phyloP scores from a whole-genome alignment of 2,113 vertebrate species.

The Tiliqua scincoides region DNA sequence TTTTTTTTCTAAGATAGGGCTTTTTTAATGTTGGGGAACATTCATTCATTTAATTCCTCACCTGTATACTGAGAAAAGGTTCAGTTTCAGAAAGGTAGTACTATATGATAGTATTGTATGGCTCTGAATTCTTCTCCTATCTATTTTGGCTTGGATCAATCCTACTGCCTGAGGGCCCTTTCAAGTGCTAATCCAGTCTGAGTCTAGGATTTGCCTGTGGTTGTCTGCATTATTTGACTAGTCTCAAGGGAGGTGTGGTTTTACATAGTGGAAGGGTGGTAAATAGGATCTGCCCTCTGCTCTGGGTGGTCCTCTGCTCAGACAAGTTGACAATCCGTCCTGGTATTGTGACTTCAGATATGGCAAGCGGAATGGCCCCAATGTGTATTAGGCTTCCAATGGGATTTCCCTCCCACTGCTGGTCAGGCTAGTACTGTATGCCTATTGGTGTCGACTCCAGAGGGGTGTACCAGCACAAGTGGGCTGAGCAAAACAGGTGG shows the following conservation, averaged over 20 bases:
- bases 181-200: conserved; percentile 35
- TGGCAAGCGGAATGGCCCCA: not conserved
- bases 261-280: not conserved
- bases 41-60: not conserved
- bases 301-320: not conserved
- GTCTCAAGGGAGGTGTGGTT: not conserved
- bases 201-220: conserved; percentile 17
- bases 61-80: not conserved
- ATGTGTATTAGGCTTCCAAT: not conserved
- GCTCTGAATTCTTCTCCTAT: not conserved
- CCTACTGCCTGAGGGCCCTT: conserved; percentile 21
- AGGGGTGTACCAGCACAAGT: not conserved
- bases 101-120: not conserved
- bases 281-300: not conserved
- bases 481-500: not conserved
- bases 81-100: not conserved
- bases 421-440: not conserved
- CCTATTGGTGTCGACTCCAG: not conserved
- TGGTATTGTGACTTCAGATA: not conserved
- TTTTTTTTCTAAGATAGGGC: not conserved
- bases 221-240: conserved; percentile 27
- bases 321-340: not conserved
- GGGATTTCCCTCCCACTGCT: not conserved
- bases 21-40: not conserved
- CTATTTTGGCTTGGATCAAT: conserved; percentile 9